Evolutionary conservation across 2,888 invertebrate genomes (phyloP).

Genomic region (Agrochola lychnidis): DNA sequence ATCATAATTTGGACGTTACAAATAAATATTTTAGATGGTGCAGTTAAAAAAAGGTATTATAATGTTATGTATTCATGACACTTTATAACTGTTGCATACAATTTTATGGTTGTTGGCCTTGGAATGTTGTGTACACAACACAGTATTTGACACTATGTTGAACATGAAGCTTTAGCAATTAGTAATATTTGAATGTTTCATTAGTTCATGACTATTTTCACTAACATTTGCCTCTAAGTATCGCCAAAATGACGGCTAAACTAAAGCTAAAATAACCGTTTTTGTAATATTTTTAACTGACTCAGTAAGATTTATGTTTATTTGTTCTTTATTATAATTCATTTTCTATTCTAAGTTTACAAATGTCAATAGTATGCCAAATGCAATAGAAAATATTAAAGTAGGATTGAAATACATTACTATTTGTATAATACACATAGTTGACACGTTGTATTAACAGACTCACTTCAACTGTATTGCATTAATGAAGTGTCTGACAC

Average conservation of each 20-base stretch:
- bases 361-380: background rate
- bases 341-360: background rate
- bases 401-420: background rate
- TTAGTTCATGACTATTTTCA: background rate
- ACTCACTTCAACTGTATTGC: background rate
- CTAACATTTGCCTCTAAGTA: background rate
- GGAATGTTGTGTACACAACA: background rate
- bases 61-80: slow-evolving; percentile 10
- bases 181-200: slow-evolving; percentile 13
- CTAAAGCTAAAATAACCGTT: background rate
- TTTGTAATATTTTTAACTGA: background rate
- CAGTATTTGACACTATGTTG: slow-evolving; percentile 5
- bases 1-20: slow-evolving; percentile 18
- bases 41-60: slow-evolving; percentile 12
- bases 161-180: background rate
- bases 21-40: slow-evolving; percentile 14
- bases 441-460: too few relatives aligned
- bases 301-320: background rate
- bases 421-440: background rate
- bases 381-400: background rate
- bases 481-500: background rate
- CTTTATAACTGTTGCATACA: slow-evolving; percentile 9
- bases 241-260: background rate
- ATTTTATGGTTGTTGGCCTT: slow-evolving; percentile 17
- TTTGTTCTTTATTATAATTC: background rate